Conservation (phyloP, 1,140 invertebrate species). For the Cylas formicarius region DNA sequence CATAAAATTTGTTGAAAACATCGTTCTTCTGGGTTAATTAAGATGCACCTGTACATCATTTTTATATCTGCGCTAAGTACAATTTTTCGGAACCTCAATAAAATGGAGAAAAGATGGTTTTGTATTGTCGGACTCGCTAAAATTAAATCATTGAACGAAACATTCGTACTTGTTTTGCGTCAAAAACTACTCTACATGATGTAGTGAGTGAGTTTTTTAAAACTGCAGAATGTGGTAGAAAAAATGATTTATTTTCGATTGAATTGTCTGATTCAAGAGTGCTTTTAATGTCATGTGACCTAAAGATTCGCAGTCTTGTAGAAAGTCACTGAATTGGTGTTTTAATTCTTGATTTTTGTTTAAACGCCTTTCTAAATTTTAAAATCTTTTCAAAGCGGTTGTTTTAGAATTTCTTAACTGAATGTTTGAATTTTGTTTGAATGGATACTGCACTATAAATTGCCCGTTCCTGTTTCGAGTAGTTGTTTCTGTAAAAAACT, state of each 20-base stretch:
- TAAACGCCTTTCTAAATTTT: constrained; percentile 9
- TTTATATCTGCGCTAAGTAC: constrained; percentile 37
- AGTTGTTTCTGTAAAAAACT: constrained; percentile 8
- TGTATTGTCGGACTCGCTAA: constrained; percentile 30
- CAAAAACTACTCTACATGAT: constrained; percentile 37
- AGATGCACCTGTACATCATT: constrained; percentile 45
- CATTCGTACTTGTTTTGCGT: constrained; percentile 36
- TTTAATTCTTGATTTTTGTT: constrained; percentile 4
- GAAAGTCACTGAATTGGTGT: constrained; percentile 9
- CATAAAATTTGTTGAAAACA: constrained; percentile 41
- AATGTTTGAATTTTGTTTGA: constrained; percentile 4
- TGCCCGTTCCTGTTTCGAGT: constrained; percentile 1
- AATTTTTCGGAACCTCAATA: constrained; percentile 21
- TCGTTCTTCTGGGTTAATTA: constrained; percentile 30
- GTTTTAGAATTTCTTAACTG: constrained; percentile 12
- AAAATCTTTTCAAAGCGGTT: constrained; percentile 9
- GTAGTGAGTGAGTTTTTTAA: constrained; percentile 27
- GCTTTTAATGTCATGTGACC: constrained; percentile 10
- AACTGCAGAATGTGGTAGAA: constrained; percentile 41
- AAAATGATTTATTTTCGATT: constrained; percentile 17
- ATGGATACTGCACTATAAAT: constrained; percentile 11
- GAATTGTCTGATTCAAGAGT: constrained; percentile 5
- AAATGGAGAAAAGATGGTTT: constrained; percentile 27
- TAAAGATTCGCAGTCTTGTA: constrained; percentile 9
- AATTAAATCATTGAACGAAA: constrained; percentile 40